Evolutionary conservation across 2,888 invertebrate species (phyloP).

Genomic region (Mythimna albipuncta): DNA sequence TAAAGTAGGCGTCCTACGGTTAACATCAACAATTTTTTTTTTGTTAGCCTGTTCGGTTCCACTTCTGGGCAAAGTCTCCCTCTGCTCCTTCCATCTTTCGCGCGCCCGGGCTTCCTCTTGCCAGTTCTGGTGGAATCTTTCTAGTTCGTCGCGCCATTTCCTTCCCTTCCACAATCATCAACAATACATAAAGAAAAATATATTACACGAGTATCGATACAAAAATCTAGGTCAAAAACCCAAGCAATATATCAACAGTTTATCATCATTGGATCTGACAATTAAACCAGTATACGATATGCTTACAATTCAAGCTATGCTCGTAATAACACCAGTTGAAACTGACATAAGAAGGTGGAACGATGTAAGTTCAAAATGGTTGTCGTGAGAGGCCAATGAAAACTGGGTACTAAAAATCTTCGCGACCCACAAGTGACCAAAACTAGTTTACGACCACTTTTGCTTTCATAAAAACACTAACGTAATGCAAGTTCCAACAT

Average conservation of each 20-base stretch:
- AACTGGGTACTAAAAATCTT: neutral
- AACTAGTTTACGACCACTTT: slow-evolving; percentile 24
- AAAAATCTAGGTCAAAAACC: slow-evolving; percentile 38
- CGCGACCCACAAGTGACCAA: slow-evolving; percentile 15
- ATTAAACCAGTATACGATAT: slow-evolving; percentile 26
- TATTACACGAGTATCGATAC: neutral
- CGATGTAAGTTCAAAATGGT: neutral
- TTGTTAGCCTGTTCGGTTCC: too few species aligned
- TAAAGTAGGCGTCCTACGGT: neutral
- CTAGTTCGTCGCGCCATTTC: too few species aligned
- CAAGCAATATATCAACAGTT: slow-evolving; percentile 31
- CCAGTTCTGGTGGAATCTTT: too few species aligned
- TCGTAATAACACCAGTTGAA: neutral
- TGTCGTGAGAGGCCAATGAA: neutral
- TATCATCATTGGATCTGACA: slow-evolving; percentile 33
- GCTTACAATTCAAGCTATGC: slow-evolving; percentile 28
- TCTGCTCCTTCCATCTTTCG: too few species aligned
- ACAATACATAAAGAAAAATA: slow-evolving; percentile 1
- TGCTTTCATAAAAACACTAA: slow-evolving; percentile 34
- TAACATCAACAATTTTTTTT: neutral
- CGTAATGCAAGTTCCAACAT: slow-evolving; percentile 20
- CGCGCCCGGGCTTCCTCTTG: too few species aligned
- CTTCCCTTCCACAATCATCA: too few species aligned
- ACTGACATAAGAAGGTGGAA: neutral
- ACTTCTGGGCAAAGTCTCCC: too few species aligned